Evolutionary conservation across 2,113 vertebrate genomes (phyloP), one percentile per base, ranked within the genome.

Genomic region (Butorides virescens): DNA sequence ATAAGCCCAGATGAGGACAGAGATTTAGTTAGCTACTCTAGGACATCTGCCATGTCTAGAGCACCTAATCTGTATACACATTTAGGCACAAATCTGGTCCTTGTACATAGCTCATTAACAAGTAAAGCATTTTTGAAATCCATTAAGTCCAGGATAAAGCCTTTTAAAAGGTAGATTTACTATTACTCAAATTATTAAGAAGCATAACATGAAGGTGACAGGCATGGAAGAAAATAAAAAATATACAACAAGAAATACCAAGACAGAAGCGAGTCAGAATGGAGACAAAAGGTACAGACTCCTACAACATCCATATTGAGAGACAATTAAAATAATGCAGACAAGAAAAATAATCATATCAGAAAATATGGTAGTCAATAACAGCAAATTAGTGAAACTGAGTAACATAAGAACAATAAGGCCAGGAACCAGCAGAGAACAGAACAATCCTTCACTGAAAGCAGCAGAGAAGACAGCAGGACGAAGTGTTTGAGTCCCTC

Each of bases 101-200:
- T 91, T 66, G 32, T 70, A 94, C 34, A 59, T 46, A 96, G 55
- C 63, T 95, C 77, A 93, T 96, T 95, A 96, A 86, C 63, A 94
- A 95, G 52, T 44, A 95, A 73, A 92, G 46, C 58, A 75, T 79
- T 96, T 92, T 68, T 93, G 10, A 97, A 97, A 97, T 53, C 75
- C 75, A 93, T 59, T 81, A 92, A 91, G n/a, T 62, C 46, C 47
- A 78, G 84, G 52, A 78, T 50, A 93, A 95, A 89, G 25, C 37
- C 63, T 87, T 94, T 94, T 79, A 92, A 87, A 92, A 90, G 34
- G 44, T 36, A 95, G 63, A 91, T 89, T 88, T 93, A 89, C 75
- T 94, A 85, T 68, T 87, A 74, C 52, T 74, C 44, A 61, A 87
- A 84, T 94, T 85, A 86, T 62, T 53, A 84, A 86, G 30, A 34